Percentiles rank a stretch among this genome's conserved stretches.
Conservation (phyloP, 2,113 vertebrate species). For the Hemiprocne comata region DNA sequence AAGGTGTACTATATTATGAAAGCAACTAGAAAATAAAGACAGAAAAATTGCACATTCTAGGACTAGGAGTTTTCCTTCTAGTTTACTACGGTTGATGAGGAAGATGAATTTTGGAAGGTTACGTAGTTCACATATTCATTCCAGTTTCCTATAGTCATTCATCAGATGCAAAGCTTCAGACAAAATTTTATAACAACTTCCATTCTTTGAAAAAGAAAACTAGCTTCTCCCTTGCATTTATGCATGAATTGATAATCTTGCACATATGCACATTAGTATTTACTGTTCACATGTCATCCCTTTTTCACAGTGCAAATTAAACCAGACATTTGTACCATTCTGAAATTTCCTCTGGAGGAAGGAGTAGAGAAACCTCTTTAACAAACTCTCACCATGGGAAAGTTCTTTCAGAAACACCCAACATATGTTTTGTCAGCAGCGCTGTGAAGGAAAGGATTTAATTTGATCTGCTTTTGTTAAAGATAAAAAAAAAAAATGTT, state of each 20-base stretch:
- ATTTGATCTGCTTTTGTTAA: not conserved
- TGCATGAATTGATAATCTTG: not conserved
- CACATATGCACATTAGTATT: not conserved
- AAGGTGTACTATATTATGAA: not conserved
- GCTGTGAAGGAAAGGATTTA: not conserved
- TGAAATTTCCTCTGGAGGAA: not conserved
- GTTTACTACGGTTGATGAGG: not conserved
- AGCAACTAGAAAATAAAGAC: not conserved
- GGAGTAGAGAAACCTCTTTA: not conserved
- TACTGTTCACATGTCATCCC: not conserved
- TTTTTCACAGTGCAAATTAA: not conserved
- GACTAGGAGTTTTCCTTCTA: not conserved
- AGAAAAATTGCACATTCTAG: not conserved
- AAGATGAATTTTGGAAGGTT: not conserved
- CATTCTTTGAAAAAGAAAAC: not conserved
- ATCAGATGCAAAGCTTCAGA: not conserved
- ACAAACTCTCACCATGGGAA: not conserved
- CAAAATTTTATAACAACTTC: not conserved
- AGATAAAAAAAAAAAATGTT: not conserved
- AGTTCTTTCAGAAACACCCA: not conserved
- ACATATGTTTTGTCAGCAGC: not conserved
- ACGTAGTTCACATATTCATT: not conserved
- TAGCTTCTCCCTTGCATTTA: not conserved
- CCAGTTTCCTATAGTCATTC: not conserved
- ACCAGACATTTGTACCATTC: not conserved